Base-by-base conservation (phyloP, 1,140 invertebrate genomes). In the Neodiprion virginianus region DNA sequence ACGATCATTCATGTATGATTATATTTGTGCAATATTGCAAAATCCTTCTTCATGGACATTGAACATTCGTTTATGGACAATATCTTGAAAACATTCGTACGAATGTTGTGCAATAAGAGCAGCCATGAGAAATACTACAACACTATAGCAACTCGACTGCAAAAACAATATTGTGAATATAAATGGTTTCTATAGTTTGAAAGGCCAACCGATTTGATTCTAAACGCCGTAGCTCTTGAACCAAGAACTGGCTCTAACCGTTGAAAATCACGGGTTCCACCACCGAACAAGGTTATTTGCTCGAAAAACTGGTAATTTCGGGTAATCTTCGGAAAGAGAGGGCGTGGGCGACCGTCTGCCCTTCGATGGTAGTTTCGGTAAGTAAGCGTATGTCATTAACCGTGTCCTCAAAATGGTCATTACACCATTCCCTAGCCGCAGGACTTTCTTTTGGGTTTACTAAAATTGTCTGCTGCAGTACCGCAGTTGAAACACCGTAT, bases 351-450 rank as follows among this genome's bases (percentile, higher is more conserved):
- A 17, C 53, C 53, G 53, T 61, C 53, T 61, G 53, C 11, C 53
- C 53, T 12, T 12, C n/a, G 53, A 8, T 61, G 28, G 28, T 14
- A 17, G 11, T 40, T 61, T 61, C 53, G 53, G 53, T 61, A 61
- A 61, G 53, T 61, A 61, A 61, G 53, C 53, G 53, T 61, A 61
- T 61, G 53, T 61, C 53, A 61, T 61, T 61, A 61, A 5, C 53
- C 53, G 53, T 61, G 53, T 61, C 53, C 53, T 61, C 53, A 61
- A 61, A 61, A 61, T 61, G 53, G 53, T 61, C 53, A 61, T 61
- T 61, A 61, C 28, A 40, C n/a, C 53, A 8, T 61, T 61, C 11
- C 8, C 8, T 8, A 8, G 3, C 11, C n/a, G 53, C 53, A n/a
- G 53, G 53, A 61, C 0, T 61, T 40, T 40, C 28, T 5, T 40